Percentiles rank a stretch among this genome's conserved stretches.
Conservation (phyloP, 1,140 invertebrate genomes). For the Macrostomum lignano region DNA sequence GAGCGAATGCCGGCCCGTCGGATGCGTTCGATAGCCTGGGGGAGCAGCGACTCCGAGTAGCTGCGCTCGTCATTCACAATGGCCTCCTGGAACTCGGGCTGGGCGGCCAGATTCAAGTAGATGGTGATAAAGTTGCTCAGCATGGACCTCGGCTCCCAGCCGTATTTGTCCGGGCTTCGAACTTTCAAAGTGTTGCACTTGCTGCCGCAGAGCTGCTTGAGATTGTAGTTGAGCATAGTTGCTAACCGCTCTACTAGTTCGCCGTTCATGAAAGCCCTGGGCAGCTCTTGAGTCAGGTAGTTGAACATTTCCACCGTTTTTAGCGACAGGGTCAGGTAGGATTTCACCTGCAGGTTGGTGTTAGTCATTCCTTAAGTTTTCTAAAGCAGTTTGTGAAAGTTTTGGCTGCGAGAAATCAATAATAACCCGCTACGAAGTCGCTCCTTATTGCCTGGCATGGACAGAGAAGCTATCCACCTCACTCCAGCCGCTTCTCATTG, state of each 20-base stretch:
- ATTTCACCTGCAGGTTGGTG: no score
- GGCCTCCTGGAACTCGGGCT: no score
- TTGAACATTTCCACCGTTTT: conserved; percentile 95
- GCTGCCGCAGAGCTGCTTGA: conserved; percentile 76
- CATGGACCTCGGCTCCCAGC: conserved; percentile 68
- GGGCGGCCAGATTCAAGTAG: conserved; percentile 60
- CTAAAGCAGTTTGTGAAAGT: no score
- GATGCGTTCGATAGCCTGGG: no score
- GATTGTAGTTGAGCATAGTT: conserved; percentile 88
- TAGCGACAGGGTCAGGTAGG: conserved; percentile 65
- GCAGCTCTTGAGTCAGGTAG: conserved; percentile 71
- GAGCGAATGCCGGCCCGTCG: no score
- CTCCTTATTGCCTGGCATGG: no score
- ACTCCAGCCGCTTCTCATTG: conserved; percentile 37
- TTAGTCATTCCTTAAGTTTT: no score
- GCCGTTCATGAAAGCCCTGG: conserved; percentile 61
- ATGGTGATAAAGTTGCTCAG: conserved; percentile 72
- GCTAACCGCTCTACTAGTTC: conserved; percentile 63
- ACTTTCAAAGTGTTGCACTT: conserved; percentile 80
- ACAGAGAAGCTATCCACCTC: no score
- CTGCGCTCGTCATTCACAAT: no score
- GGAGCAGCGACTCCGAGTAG: no score
- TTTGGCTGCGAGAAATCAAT: no score
- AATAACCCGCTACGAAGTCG: no score
- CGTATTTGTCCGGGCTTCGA: conserved; percentile 67